These are phyloP conservation scores for Cerceris ruficornis DNA, from an alignment of 2,888 invertebrate genomes.

Conservation along the genomic window DNA sequence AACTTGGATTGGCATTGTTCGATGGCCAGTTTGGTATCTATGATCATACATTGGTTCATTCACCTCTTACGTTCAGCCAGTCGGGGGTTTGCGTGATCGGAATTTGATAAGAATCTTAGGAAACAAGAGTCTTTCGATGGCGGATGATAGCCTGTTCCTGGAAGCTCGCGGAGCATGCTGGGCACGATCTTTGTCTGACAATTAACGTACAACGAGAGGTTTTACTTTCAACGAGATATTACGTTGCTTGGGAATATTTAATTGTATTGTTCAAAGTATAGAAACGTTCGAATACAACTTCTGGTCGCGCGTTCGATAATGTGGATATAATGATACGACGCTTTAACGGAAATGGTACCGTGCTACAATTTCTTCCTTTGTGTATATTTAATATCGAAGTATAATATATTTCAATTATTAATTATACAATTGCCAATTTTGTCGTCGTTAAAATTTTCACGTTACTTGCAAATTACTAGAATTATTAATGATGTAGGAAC, in stretches of 20 bases:
- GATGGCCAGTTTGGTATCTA: conserved; percentile 23
- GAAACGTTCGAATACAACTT: not conserved
- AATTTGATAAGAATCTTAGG: conserved; percentile 50
- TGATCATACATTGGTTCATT: not conserved
- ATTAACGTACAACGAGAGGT: conserved; percentile 14
- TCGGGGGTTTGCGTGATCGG: conserved; percentile 46
- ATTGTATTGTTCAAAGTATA: not conserved
- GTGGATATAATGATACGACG: no score
- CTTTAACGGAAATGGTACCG: no score
- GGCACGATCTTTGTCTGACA: conserved; percentile 70
- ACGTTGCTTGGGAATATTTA: not conserved
- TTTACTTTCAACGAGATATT: not conserved
- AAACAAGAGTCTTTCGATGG: conserved; percentile 50
- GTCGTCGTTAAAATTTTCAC: not conserved
- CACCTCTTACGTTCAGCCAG: conserved; percentile 26
- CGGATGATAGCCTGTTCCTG: conserved; percentile 76
- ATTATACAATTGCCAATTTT: not conserved
- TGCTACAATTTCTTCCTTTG: no score
- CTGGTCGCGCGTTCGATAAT: no score
- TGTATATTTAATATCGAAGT: no score
- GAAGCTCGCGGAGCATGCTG: conserved; percentile 75
- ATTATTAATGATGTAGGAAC: not conserved
- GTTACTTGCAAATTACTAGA: not conserved
- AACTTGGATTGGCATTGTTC: conserved; percentile 46
- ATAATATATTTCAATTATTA: not conserved